Percentiles rank a stretch among this genome's conserved stretches.
These are phyloP conservation scores for Oxyruncus cristatus DNA, from an alignment of 2,113 vertebrate species.

Conservation along the genomic window DNA sequence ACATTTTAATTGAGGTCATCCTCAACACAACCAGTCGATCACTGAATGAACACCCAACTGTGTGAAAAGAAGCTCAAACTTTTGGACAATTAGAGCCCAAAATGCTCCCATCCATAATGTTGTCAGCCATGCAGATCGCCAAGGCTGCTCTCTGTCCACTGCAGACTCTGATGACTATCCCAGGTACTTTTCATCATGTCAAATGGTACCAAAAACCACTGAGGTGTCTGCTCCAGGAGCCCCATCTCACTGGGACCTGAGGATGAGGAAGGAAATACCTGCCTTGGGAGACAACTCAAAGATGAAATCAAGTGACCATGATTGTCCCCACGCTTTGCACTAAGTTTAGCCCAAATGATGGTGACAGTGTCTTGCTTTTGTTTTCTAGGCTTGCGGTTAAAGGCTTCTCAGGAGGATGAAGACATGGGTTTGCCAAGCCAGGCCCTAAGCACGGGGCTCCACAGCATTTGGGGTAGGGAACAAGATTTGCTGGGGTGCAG, in stretches of 20 bases:
- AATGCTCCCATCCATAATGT: neutral
- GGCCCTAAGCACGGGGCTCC: neutral
- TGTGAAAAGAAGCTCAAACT: neutral
- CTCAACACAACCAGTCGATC: neutral
- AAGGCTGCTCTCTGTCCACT: neutral
- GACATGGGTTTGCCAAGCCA: neutral
- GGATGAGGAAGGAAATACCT: neutral
- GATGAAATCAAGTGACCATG: neutral
- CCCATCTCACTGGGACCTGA: neutral
- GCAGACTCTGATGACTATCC: neutral
- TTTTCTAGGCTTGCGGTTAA: neutral
- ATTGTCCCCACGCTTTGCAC: neutral
- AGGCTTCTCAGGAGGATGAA: neutral
- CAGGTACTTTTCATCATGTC: neutral
- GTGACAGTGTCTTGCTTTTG: neutral
- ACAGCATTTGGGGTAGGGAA: neutral
- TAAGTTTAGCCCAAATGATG: neutral
- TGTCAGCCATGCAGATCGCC: neutral
- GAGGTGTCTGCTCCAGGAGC: neutral
- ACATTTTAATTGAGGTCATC: neutral
- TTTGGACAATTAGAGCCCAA: neutral
- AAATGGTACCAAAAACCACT: neutral
- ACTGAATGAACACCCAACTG: neutral
- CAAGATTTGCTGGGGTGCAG: neutral
- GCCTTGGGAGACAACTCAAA: neutral